These are phyloP conservation scores for Atlantisia rogersi DNA, from an alignment of 2,113 vertebrate genomes.

Conservation along the genomic window DNA sequence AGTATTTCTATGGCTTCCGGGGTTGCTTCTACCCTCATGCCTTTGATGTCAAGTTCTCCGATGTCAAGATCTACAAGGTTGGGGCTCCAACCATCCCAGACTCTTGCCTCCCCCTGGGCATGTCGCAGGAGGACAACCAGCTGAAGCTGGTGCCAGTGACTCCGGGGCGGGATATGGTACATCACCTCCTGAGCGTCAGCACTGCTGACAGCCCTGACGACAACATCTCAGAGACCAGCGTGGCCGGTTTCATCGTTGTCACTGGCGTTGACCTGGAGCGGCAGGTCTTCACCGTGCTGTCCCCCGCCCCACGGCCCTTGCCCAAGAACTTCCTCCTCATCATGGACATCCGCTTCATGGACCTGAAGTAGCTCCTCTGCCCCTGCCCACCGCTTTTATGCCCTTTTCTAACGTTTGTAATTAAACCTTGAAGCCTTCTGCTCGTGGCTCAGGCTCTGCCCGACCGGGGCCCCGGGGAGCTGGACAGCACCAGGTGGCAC, in stretches of 20 bases:
- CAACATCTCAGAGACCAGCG: slow-evolving; percentile 86
- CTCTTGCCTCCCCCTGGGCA: slow-evolving; percentile 94
- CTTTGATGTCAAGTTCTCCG: slow-evolving; percentile 94
- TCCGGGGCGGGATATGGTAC: slow-evolving; percentile 93
- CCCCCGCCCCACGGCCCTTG: slow-evolving; percentile 90
- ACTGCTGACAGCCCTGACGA: slow-evolving; percentile 86
- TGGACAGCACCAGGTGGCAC: too few relatives aligned
- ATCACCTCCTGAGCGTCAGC: slow-evolving; percentile 95
- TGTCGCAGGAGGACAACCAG: slow-evolving; percentile 98
- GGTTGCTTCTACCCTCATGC: slow-evolving; percentile 95
- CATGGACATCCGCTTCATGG: slow-evolving; percentile 99
- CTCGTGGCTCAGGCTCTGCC: neutral
- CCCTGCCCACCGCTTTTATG: neutral
- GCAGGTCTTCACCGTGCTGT: slow-evolving; percentile 93
- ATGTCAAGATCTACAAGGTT: slow-evolving; percentile 97
- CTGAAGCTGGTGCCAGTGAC: slow-evolving; percentile 96
- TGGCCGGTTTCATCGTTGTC: slow-evolving; percentile 96
- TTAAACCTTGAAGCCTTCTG: neutral
- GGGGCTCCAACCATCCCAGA: slow-evolving; percentile 96
- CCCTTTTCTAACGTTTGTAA: neutral
- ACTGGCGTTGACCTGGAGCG: slow-evolving; percentile 91
- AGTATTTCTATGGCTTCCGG: slow-evolving; percentile 97
- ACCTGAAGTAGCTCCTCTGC: slow-evolving; percentile 80
- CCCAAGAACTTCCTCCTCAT: slow-evolving; percentile 94
- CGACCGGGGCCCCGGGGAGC: too few relatives aligned